Evolutionary conservation across 2,888 invertebrate species (phyloP).

Genomic region (Mimachlamys varia): DNA sequence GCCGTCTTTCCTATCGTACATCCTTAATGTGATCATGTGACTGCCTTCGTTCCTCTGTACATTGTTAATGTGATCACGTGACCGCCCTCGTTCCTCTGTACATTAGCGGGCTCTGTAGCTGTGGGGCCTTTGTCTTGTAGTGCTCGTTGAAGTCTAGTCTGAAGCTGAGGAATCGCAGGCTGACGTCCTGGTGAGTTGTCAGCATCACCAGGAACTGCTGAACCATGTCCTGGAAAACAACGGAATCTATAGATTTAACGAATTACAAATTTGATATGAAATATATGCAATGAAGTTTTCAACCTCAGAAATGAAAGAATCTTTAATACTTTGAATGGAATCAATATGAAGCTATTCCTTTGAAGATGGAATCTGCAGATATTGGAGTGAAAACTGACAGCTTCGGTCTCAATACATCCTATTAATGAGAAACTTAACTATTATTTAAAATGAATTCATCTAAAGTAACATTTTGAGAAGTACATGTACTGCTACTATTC

Average conservation of each 20-base stretch:
- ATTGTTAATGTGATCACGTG: not conserved
- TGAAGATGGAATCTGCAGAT: no score
- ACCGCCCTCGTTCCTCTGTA: constrained; percentile 51
- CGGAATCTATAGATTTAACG: not conserved
- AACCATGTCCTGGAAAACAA: constrained; percentile 88
- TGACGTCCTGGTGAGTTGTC: constrained; percentile 91
- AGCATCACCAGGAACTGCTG: constrained; percentile 92
- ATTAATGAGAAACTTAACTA: no score
- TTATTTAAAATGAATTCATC: no score
- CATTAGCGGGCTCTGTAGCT: constrained; percentile 62
- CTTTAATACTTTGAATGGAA: no score
- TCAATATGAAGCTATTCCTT: no score
- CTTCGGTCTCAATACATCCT: no score
- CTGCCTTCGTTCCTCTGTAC: not conserved
- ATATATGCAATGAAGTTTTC: not conserved
- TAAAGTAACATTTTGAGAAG: no score
- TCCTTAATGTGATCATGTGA: not conserved
- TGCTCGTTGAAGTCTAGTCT: constrained; percentile 97
- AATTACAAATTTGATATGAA: not conserved
- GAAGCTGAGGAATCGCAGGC: constrained; percentile 94
- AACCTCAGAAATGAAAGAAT: no score
- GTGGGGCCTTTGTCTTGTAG: constrained; percentile 86
- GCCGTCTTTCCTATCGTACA: constrained; percentile 52
- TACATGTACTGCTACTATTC: no score
- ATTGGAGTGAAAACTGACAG: no score